Conservation (phyloP, 1,140 invertebrate genomes). For the Zophobas atratus region DNA sequence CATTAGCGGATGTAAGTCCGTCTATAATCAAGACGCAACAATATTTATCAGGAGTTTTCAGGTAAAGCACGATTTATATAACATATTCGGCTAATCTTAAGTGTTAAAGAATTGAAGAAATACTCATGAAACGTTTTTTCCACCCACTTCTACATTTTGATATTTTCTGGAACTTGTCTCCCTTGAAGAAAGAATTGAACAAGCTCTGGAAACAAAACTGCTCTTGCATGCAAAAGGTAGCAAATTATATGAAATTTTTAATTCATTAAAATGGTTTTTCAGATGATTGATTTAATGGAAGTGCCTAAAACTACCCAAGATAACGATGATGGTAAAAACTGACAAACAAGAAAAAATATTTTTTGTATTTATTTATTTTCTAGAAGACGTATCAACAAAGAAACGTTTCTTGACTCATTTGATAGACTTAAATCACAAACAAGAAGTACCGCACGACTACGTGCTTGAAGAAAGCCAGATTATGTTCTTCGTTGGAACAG, state of each 20-base stretch:
- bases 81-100: too few species aligned
- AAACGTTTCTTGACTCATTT: conserved; percentile 5
- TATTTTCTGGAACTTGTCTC: too few species aligned
- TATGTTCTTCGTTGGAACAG: too few species aligned
- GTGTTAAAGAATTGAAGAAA: conserved; percentile 11
- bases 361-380: too few species aligned
- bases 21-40: neutral
- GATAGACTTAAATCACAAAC: neutral
- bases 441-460: too few species aligned
- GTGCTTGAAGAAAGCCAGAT: too few species aligned
- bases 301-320: neutral
- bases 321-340: too few species aligned
- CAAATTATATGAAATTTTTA: neutral
- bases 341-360: too few species aligned
- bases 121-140: neutral
- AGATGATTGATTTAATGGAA: conserved; percentile 12
- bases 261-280: neutral
- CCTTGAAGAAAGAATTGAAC: neutral
- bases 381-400: too few species aligned
- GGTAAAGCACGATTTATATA: too few species aligned
- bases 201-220: neutral
- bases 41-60: too few species aligned
- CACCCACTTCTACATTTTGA: too few species aligned
- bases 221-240: neutral
- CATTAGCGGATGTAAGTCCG: neutral